Base-by-base conservation (phyloP, 1,140 invertebrate genomes). In the Scaptomyza pallida region DNA sequence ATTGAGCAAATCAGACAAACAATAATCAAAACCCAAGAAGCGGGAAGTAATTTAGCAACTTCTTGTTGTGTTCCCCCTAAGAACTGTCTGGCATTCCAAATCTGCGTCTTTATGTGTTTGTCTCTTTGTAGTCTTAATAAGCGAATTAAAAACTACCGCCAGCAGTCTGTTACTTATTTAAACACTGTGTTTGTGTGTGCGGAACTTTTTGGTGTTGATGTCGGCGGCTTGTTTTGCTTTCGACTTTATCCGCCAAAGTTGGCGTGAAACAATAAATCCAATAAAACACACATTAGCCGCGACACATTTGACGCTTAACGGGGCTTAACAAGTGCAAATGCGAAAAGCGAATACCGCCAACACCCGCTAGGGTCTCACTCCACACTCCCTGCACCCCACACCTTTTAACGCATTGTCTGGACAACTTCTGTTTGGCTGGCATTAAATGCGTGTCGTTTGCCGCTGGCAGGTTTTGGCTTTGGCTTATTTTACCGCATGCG, bases 281-380 rank as follows among this genome's bases (percentile, higher is more conserved):
- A 78, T 78, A 75, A 78, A 75, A 69, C 67, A 75, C 75, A 71
- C 60, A 78, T 78, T 75, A 78, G 75, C 72, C 72, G 75, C 75
- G 72, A 75, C 67, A 78, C 75, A 78, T 75, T 78, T 73, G 67
- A 44, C 68, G 72, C 72, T 78, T 75, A 78, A 75, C 62, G 61
- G 61, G 67, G 72, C 75, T 78, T 75, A 78, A 37, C 56, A 33
- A 52, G 48, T 69, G 57, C 57, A 30, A 62, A 51, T 67, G 26
- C 45, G 41, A 63, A 62, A 51, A 59, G 26, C 37, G 41, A 63
- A 62, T 62, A 30, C 47, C 47, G 54, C 13, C 17, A 44, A 12
- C 19, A 55, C 37, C n/a, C 26, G 19, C 35, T 5, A 19, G 6
- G 23, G 23, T 26, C 21, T 5, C 13, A 41, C 26, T 10, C 12